Evolutionary conservation across 1,140 invertebrate genomes (phyloP), one percentile per base, ranked within the genome.

Genomic region (Hycleus cichorii): DNA sequence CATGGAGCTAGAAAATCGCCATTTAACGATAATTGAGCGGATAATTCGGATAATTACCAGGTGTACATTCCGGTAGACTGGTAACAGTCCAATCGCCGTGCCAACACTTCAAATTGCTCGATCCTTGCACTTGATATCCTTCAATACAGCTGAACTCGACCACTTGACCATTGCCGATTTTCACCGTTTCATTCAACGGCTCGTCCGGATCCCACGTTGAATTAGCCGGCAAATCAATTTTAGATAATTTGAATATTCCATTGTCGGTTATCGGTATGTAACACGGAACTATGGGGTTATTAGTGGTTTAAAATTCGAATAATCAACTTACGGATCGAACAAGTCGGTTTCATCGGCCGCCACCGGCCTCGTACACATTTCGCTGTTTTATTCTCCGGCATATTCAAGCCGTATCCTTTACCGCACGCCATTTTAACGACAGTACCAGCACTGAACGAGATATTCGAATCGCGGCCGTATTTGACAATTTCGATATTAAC

Each of bases 271-370:
- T 69, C 7, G 85, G 84, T 18, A 86, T 77, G 59, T 80, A 78
- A 66, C 86, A 88, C 0, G 85, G 83, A 48, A 85, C 84, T 88
- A 32, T 5, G 2, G 32, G 18, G 18, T 18, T 18, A 18, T 18
- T 18, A 32, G 4, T 32, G 3, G 7, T 32, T 32, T 42, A 6
- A 42, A 42, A 6, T 42, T 43, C 9, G 7, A 58, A 44, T 49
- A 53, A 49, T 42, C 40, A 66, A 81, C 83, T 82, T 77, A 90
- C 88, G 73, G 60, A 88, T 84, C 66, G 82, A 75, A 69, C 90
- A 93, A 63, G 81, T 80, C 0, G 90, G 90, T 63, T 84, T 86
- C 55, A 80, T 81, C 1, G 90, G 90, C 68, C 87, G 89, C 90
- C 90, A 93, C 64, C 81, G 78, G 1, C 90, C 89, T 47, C 85